Base-by-base conservation (phyloP, 1,140 invertebrate species). In the Bombus difficillimus region DNA sequence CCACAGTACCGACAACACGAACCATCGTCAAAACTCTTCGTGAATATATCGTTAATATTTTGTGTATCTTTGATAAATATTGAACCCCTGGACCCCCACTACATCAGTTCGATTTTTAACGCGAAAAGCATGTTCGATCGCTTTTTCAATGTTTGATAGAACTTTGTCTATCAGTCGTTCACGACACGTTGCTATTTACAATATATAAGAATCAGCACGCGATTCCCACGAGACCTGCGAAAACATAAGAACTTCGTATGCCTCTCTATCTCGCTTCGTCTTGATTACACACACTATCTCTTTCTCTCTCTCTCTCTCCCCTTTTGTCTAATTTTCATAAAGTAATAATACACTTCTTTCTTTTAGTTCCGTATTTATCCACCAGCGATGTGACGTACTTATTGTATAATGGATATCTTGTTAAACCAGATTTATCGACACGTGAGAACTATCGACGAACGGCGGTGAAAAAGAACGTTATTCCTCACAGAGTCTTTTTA, bases 221-320 rank as follows among this genome's bases (percentile, higher is more conserved):
- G 10, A 41, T 59, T 57, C 39, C 47, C 76, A 59, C 43, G 73
- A 59, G 43, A 9, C 13, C 32, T n/a, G 72, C 43, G 34, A 39
- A 59, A 88, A 74, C 81, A 79, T 79, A 78, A 64, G 64, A 75
- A 74, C 69, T 32, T n/a, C 53, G 64, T 32, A 8, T 41, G 12
- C 8, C 32, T 34, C 18, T 64, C 25, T 57, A 13, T 76, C 22
- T 28, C 73, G 18, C 59, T 69, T 37, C 12, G 22, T 39, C 10
- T 39, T 22, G 15, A 34, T 68, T 18, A 9, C 34, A 43, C 15
- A 25, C 34, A 37, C 9, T 34, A 32, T 22, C 32, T 66, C 15
- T 6, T 0, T 59, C 15, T 37, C 18, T 25, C 8, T 22, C 18
- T 15, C 28, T 59, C 39, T 72, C n/a, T 9, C 3, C 0, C 32